These are phyloP conservation scores for Dryobota labecula DNA, from an alignment of 2,888 invertebrate genomes.

Conservation along the genomic window DNA sequence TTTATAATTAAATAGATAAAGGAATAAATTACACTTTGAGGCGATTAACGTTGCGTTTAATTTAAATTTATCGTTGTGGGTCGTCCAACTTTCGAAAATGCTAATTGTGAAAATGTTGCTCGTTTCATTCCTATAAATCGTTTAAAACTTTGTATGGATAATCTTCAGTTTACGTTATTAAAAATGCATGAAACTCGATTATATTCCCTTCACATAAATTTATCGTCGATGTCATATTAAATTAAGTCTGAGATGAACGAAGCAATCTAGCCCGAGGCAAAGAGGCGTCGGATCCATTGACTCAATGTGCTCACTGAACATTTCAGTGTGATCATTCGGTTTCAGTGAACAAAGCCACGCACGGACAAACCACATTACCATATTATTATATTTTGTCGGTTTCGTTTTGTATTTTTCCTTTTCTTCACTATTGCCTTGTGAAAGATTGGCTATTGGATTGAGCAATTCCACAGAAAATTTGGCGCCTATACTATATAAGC, in stretches of 20 bases:
- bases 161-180: conserved; percentile 27
- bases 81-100: conserved; percentile 65
- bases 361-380: conserved; percentile 61
- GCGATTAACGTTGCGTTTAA: conserved; percentile 69
- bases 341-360: conserved; percentile 74
- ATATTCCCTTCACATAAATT: conserved; percentile 39
- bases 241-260: conserved; percentile 63
- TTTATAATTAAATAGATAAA: conserved; percentile 67
- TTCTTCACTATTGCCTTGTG: conserved; percentile 24
- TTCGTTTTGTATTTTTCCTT: conserved; percentile 31
- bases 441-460: too few species aligned
- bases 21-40: conserved; percentile 65
- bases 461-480: conserved; percentile 30
- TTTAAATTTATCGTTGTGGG: conserved; percentile 68
- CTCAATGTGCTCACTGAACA: conserved; percentile 75
- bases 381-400: conserved; percentile 49
- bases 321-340: conserved; percentile 76
- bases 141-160: conserved; percentile 17
- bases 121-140: conserved; percentile 39
- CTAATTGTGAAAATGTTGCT: conserved; percentile 66
- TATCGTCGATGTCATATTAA: conserved; percentile 64
- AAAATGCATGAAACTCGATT: conserved; percentile 24
- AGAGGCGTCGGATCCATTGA: conserved; percentile 69
- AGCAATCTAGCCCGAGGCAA: conserved; percentile 65
- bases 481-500: conserved; percentile 18